Evolutionary conservation across 1,140 invertebrate genomes (phyloP).

Genomic region (Colletes latitarsis): DNA sequence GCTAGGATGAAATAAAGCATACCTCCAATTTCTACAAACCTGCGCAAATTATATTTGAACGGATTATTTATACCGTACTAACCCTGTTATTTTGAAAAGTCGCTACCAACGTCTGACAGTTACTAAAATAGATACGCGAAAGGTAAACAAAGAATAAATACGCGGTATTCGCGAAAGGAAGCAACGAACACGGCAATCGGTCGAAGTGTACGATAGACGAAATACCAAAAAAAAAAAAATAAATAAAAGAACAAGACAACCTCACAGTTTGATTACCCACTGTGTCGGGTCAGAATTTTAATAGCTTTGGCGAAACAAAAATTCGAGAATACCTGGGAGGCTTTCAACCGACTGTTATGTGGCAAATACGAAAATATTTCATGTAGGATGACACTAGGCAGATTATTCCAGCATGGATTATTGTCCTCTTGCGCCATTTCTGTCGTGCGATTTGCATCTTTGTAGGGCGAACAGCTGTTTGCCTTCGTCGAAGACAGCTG

Average conservation of each 20-base stretch:
- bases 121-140: neutral
- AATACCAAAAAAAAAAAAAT: neutral
- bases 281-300: conserved; percentile 32
- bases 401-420: conserved; percentile 80
- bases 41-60: conserved; percentile 46
- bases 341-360: conserved; percentile 82
- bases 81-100: conserved; percentile 4
- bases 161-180: neutral
- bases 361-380: conserved; percentile 85
- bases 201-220: neutral
- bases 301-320: conserved; percentile 38
- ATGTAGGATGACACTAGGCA: conserved; percentile 84
- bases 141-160: conserved; percentile 17
- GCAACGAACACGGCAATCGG: neutral
- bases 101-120: neutral
- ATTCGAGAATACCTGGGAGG: conserved; percentile 79
- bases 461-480: conserved; percentile 75
- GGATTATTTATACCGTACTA: conserved; percentile 34
- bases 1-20: conserved; percentile 83
- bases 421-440: conserved; percentile 70
- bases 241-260: neutral
- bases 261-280: conserved; percentile 32
- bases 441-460: conserved; percentile 52
- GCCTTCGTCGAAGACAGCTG: conserved; percentile 63
- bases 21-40: conserved; percentile 84